Evolutionary conservation across 2,797 vertebrate genomes (phyloP).

Genomic region (Centropyge bicolor): DNA sequence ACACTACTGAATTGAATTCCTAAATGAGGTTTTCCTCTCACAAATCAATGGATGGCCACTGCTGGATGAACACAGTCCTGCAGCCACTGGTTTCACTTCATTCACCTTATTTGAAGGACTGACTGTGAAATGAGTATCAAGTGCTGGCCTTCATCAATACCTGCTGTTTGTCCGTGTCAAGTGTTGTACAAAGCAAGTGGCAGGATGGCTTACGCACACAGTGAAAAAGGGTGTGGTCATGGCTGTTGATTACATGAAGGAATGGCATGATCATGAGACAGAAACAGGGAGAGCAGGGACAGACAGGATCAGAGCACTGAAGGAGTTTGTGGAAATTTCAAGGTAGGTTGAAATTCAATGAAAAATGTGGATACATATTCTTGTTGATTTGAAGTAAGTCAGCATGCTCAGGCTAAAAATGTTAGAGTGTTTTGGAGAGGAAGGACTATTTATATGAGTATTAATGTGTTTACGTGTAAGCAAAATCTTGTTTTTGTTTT

Average conservation of each 20-base stretch:
- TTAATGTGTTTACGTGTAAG: no score
- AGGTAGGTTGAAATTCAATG: conserved; percentile 30
- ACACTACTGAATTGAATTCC: background rate
- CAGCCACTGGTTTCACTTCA: conserved; percentile 9
- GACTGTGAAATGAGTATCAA: conserved; percentile 3
- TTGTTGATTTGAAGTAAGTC: background rate
- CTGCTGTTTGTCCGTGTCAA: conserved; percentile 47
- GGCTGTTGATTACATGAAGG: conserved; percentile 63
- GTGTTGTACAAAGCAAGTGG: conserved; percentile 18
- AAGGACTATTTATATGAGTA: background rate
- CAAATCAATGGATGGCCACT: background rate
- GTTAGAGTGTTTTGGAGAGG: background rate
- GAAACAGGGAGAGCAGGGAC: background rate
- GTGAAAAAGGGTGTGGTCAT: conserved; percentile 71
- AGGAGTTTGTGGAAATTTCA: conserved; percentile 6
- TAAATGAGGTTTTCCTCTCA: background rate
- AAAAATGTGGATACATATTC: background rate
- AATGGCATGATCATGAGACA: conserved; percentile 13
- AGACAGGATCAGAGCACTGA: background rate
- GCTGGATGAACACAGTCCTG: background rate
- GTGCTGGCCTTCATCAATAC: background rate
- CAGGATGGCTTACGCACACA: conserved; percentile 17
- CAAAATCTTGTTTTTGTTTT: no score
- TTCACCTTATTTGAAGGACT: conserved; percentile 15
- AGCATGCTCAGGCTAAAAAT: background rate